Percentiles rank a stretch among this genome's conserved stretches.
Evolutionary conservation across 1,140 invertebrate genomes (phyloP).

Genomic region (Solenopsis invicta): DNA sequence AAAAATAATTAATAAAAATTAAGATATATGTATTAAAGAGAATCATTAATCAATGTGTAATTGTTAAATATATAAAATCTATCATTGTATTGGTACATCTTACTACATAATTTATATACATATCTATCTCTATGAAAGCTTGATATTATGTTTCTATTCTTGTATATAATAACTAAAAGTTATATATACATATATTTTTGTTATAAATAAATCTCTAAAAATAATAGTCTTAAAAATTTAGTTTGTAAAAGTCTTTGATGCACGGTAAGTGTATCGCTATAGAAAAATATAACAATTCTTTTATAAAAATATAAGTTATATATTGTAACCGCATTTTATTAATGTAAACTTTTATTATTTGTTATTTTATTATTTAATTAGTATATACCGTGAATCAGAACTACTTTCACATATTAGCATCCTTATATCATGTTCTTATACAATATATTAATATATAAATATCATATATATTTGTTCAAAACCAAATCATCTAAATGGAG

Average conservation of each 20-base stretch:
- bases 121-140: conserved; percentile 51
- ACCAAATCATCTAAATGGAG: not conserved
- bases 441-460: conserved; percentile 31
- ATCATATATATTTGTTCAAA: conserved; percentile 29
- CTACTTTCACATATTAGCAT: conserved; percentile 53
- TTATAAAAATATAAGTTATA: conserved; percentile 7
- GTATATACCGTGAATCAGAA: conserved; percentile 68
- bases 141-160: conserved; percentile 57
- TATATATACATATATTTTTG: conserved; percentile 35
- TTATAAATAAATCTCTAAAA: conserved; percentile 34
- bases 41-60: conserved; percentile 30
- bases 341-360: not conserved
- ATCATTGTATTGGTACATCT: conserved; percentile 74
- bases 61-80: conserved; percentile 53
- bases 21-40: conserved; percentile 1
- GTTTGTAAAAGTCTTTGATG: conserved; percentile 54
- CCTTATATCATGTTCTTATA: conserved; percentile 15
- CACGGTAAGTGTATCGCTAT: conserved; percentile 43
- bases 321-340: not conserved
- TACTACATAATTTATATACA: conserved; percentile 63
- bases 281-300: conserved; percentile 8
- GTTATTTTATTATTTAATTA: not conserved
- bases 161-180: conserved; percentile 62
- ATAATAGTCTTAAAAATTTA: conserved; percentile 27
- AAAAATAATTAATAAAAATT: conserved; percentile 39